Evolutionary conservation across 2,888 invertebrate genomes (phyloP), one percentile per base, ranked within the genome.

Genomic region (Adelognathus sp.): DNA sequence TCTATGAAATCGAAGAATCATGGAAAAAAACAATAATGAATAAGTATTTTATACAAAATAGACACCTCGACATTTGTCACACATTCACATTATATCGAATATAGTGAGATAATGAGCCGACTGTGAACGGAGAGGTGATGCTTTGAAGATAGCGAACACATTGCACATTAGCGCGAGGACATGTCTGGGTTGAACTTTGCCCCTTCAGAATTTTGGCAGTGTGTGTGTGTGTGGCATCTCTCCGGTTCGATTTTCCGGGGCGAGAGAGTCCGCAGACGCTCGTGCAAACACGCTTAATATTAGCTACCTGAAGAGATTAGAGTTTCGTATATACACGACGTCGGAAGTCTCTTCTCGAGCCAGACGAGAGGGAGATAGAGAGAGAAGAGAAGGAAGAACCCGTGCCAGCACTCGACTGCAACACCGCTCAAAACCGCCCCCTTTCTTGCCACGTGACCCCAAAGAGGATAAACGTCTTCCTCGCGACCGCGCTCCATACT

Each of bases 201-300:
- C 16, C 16, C 27, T 9, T 60, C 44, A 24, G 18, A n/a, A 24
- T 44, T 18, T 3, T 36, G 24, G 9, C 16, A n/a, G 27, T 56
- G 31, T 24, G 52, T 16, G 36, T 58, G 64, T 54, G 52, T 56
- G 71, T 72, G 39, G 56, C 64, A n/a, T n/a, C 50, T 71, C 67
- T 64, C 75, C 76, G 80, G 74, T 83, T 81, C 79, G 74, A 78
- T 80, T 78, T 64, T 70, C 63, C 44, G 44, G 29, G 56, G 14
- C 44, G 44, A 24, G 56, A 16, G 33, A 69, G 56, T 73, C 81
- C 78, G 74, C 82, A 84, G 83, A 85, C 84, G 83, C 81, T 82
- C 78, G 81, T 75, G 80, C 84, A 85, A 86, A 86, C 85, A 85
- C 79, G 70, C 82, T 85, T 85, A 84, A 85, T 85, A 85, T 85